A percentile compares a stretch with the other conserved stretches of the same genome.
Conservation (phyloP, 2,113 vertebrate genomes). For the Plecotus auritus region DNA sequence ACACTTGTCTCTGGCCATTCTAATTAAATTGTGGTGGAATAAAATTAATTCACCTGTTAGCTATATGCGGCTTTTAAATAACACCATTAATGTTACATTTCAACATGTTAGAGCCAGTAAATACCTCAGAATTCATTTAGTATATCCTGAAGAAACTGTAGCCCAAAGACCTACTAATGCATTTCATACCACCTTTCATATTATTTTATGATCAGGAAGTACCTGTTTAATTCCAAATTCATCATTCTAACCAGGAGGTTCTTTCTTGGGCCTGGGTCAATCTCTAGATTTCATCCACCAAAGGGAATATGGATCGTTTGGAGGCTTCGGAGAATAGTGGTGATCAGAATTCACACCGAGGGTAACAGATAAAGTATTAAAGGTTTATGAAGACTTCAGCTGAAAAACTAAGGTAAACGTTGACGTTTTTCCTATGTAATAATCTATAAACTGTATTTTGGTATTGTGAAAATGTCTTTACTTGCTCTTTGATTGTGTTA, state of each 20-base stretch:
- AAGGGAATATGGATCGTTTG: not conserved
- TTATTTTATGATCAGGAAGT: not conserved
- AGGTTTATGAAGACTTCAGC: not conserved
- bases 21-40: constrained; percentile 30
- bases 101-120: not conserved
- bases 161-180: not conserved
- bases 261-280: not conserved
- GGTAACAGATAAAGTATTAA: not conserved
- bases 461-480: not conserved
- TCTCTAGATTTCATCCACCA: not conserved
- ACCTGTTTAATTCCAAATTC: not conserved
- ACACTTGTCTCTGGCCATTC: not conserved
- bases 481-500: not conserved
- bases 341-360: not conserved
- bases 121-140: not conserved
- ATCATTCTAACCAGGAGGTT: not conserved
- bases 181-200: not conserved
- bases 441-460: not conserved
- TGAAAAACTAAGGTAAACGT: not conserved
- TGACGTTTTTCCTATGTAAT: not conserved
- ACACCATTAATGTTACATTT: not conserved
- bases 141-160: not conserved
- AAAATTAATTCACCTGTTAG: constrained; percentile 38
- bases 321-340: not conserved
- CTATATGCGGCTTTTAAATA: constrained; percentile 1